Base-by-base conservation (phyloP, 2,797 vertebrate species). In the Galagoides demidoff region DNA sequence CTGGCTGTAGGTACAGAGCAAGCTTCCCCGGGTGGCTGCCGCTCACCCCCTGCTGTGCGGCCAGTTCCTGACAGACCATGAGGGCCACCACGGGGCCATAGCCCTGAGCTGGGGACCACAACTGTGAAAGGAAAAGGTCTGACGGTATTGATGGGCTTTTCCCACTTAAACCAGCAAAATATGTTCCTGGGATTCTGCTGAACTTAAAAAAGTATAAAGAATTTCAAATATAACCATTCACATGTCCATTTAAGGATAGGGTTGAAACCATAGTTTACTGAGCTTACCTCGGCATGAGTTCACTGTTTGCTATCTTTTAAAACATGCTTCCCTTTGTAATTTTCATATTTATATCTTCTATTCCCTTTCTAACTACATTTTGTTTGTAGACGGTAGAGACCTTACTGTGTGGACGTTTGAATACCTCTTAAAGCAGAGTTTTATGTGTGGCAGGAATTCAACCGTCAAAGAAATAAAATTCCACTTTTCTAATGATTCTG, bases 381-480 rank as follows among this genome's bases (percentile, higher is more conserved):
- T 39, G 3, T 59, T 88, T 7, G 39, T 88, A 82, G 12, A 76
- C 4, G 9, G 27, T 52, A 94, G 22, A 66, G 37, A 45, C 11
- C 20, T 83, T 92, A 73, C 92, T 94, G 59, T 92, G n/a, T 84
- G 17, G 12, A 43, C 39, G 5, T 45, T 89, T 66, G 7, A 68
- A 34, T 88, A 22, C 9, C 11, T 94, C 23, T 68, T 64, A 55
- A 84, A 77, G 70, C 7, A 96, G 8, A 5, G 45, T 34, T 82
- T 59, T n/a, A 34, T n/a, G 16, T 66, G 6, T 94, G 79, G 43
- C 49, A 55, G 37, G 12, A 7, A 90, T 89, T 92, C 4, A n/a
- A 31, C 90, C 83, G 6, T 9, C 19, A 57, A 92, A 59, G 25
- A 85, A 83, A 39, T 59, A 92, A 90, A 90, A 89, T 81, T 85